A percentile compares a stretch with the other conserved stretches of the same genome.
phyloP scores from a whole-genome alignment of 1,140 invertebrate genomes.

The Dryas iulia region DNA sequence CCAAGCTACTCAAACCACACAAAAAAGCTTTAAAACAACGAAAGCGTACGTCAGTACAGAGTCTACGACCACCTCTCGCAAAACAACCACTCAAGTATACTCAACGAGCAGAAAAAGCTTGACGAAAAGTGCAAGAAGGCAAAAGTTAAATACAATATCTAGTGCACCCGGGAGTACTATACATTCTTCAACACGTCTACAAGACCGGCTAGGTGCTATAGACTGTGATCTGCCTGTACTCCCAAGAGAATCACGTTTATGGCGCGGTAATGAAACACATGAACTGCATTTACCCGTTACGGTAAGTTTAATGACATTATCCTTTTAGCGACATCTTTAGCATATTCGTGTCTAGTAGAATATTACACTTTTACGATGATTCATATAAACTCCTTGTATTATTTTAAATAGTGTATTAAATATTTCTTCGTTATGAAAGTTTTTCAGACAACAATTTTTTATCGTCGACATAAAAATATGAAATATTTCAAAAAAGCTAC shows the following conservation, averaged over 20 bases:
- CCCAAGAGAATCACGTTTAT: slow-evolving; percentile 82
- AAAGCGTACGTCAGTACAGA: slow-evolving; percentile 48
- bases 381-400: too few species aligned
- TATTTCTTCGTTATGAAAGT: too few species aligned
- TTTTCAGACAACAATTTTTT: too few species aligned
- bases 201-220: slow-evolving; percentile 82
- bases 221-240: slow-evolving; percentile 83
- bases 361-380: too few species aligned
- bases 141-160: slow-evolving; percentile 66
- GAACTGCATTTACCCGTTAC: slow-evolving; percentile 83
- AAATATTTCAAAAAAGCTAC: too few species aligned
- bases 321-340: neutral
- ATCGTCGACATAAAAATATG: too few species aligned
- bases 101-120: slow-evolving; percentile 56
- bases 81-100: slow-evolving; percentile 55
- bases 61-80: slow-evolving; percentile 40
- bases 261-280: slow-evolving; percentile 85
- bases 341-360: too few species aligned
- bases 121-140: slow-evolving; percentile 67
- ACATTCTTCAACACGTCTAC: slow-evolving; percentile 65
- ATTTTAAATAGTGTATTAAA: too few species aligned
- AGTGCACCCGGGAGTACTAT: slow-evolving; percentile 44
- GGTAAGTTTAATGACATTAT: slow-evolving; percentile 70
- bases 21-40: slow-evolving; percentile 56
- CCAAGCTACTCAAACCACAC: slow-evolving; percentile 56